A percentile compares a stretch with the other conserved stretches of the same genome.
Conservation (phyloP, 1,140 invertebrate genomes). For the Muscidifurax raptorellus region DNA sequence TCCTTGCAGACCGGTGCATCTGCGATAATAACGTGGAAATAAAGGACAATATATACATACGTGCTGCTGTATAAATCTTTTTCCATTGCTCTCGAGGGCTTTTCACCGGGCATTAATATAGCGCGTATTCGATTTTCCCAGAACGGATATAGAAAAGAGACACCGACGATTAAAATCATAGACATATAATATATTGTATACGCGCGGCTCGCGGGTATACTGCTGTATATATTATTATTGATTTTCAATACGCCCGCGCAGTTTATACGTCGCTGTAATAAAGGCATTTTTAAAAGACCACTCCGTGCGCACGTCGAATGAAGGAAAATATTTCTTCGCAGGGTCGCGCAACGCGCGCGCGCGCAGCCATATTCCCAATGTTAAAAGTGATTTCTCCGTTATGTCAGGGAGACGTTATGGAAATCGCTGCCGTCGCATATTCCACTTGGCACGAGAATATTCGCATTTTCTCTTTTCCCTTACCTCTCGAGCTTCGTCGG, state of each 20-base stretch:
- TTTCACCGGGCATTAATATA: too few species aligned
- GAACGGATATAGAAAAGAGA: too few species aligned
- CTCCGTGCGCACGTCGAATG: neutral
- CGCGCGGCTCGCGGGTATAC: too few species aligned
- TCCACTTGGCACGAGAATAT: neutral
- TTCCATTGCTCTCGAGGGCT: too few species aligned
- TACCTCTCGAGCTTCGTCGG: neutral
- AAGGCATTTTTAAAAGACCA: too few species aligned
- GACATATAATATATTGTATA: too few species aligned
- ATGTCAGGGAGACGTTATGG: slow-evolving; percentile 15
- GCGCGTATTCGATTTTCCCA: too few species aligned
- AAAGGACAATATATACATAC: slow-evolving; percentile 6
- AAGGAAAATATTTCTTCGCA: slow-evolving; percentile 30
- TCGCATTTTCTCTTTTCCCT: slow-evolving; percentile 25
- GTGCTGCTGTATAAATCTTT: too few species aligned
- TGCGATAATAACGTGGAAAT: slow-evolving; percentile 73
- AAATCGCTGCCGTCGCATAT: slow-evolving; percentile 26
- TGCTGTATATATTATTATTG: neutral
- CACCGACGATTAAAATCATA: neutral
- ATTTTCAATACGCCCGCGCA: neutral
- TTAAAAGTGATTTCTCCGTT: slow-evolving; percentile 41
- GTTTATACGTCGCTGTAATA: too few species aligned
- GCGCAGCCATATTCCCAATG: neutral
- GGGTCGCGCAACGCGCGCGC: too few species aligned
- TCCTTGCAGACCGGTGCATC: slow-evolving; percentile 88